Evolutionary conservation across 2,797 vertebrate species (phyloP).

Genomic region (Eutrigla gurnardus): DNA sequence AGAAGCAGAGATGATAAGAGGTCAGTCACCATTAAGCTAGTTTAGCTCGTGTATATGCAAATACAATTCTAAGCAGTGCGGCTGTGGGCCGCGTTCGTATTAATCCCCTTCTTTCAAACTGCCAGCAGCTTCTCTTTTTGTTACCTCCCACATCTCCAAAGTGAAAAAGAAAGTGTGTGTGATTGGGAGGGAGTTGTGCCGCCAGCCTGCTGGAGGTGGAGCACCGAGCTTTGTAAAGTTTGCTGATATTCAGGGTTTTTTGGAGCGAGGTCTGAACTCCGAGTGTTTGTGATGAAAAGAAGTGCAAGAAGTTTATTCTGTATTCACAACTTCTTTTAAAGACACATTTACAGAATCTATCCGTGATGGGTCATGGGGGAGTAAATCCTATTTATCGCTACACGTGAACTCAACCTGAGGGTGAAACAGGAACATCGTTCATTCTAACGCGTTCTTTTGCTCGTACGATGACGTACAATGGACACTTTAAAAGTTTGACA

Average conservation of each 20-base stretch:
- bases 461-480: no score
- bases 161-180: conserved; percentile 15
- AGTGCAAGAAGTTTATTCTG: not conserved
- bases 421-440: no score
- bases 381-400: no score
- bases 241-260: not conserved
- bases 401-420: no score
- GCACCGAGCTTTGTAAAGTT: conserved; percentile 1
- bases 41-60: conserved; percentile 32
- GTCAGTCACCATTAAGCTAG: conserved; percentile 40
- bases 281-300: not conserved
- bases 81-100: conserved; percentile 18
- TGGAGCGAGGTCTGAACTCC: not conserved
- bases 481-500: no score
- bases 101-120: conserved; percentile 45
- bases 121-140: not conserved
- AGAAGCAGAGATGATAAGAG: conserved; percentile 23
- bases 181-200: conserved; percentile 13
- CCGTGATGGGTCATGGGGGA: not conserved
- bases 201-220: conserved; percentile 16
- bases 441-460: no score
- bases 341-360: not conserved
- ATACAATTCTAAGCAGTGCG: conserved; percentile 10
- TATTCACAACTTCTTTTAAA: not conserved
- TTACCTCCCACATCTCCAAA: not conserved